Evolutionary conservation across 2,113 vertebrate species (phyloP), one percentile per base, ranked within the genome.

Genomic region (Neopipo cinnamomea): DNA sequence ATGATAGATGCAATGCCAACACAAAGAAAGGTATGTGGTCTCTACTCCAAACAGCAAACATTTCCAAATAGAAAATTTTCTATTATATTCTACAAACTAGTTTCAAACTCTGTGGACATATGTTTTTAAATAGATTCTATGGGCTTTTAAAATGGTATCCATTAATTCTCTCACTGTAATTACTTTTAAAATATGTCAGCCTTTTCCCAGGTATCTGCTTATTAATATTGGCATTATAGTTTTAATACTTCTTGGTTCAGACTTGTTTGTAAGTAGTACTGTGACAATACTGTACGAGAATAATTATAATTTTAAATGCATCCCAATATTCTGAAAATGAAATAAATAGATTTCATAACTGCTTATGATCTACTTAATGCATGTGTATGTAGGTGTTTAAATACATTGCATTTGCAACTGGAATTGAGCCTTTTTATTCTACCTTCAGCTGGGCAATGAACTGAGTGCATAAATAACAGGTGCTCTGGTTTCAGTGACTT

Each of bases 401-500:
- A 88, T 47, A 72, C 46, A 52, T 72, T 46, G 41, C 42, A 83
- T 89, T 94, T 96, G 81, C 50, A 81, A 85, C 61, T 79, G 79
- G 56, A 91, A 84, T 61, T 65, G 61, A 95, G 42, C 14, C 41
- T 74, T 75, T 93, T 93, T 67, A 85, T 68, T 56, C 68, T 91
- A 94, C 79, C 93, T 93, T 61, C 74, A 93, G 93, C 92, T 93
- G 87, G 93, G 49, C 66, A 76, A 88, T 14, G 9, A 90, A 63
- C 42, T 33, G 44, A 82, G 19, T 66, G 44, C 41, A 56, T 83
- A 93, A 96, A 77, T 83, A 91, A 78, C 66, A 89, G 88, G 85
- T 78, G 67, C 88, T 93, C 22, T 79, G 42, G 44, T 62, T 89
- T 84, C 42, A 71, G 28, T 90, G 78, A 76, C 25, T 90, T 30